Evolutionary conservation across 1,140 invertebrate genomes (phyloP).

Genomic region (Oedothorax gibbosus): DNA sequence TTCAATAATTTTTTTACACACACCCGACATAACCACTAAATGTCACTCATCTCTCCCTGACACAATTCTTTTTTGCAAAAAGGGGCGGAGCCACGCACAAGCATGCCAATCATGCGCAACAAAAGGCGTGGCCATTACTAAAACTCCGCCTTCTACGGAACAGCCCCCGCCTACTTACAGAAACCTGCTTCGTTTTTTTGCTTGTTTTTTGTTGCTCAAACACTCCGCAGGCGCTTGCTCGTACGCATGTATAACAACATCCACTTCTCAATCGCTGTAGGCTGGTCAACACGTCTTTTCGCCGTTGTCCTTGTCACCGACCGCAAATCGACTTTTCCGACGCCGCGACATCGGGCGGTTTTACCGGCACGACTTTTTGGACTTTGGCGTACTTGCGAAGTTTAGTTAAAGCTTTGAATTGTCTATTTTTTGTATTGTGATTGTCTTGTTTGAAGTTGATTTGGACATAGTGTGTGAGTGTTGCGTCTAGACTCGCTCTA

Average conservation of each 20-base stretch:
- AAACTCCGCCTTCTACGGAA: conserved; percentile 12
- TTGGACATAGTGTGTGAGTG: neutral
- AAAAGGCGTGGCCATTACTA: neutral
- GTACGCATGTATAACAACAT: conserved; percentile 56
- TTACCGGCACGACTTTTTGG: neutral
- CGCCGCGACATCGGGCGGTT: neutral
- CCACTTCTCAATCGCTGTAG: conserved; percentile 26
- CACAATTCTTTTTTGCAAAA: no score
- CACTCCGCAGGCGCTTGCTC: conserved; percentile 20
- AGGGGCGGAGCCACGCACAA: conserved; percentile 19
- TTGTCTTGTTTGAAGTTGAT: neutral
- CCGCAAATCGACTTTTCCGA: neutral
- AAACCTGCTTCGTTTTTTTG: conserved; percentile 2
- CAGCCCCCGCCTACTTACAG: conserved; percentile 5
- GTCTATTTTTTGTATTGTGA: neutral
- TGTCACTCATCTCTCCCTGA: no score
- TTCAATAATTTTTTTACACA: no score
- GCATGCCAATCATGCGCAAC: conserved; percentile 31
- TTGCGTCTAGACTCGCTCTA: conserved; percentile 39
- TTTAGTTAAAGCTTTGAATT: neutral
- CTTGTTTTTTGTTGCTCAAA: conserved; percentile 19
- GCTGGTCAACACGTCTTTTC: conserved; percentile 26
- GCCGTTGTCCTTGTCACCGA: neutral
- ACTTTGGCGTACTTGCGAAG: no score
- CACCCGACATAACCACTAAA: no score